phyloP scores from a whole-genome alignment of 1,140 invertebrate genomes.

The Drosophila gunungcola region DNA sequence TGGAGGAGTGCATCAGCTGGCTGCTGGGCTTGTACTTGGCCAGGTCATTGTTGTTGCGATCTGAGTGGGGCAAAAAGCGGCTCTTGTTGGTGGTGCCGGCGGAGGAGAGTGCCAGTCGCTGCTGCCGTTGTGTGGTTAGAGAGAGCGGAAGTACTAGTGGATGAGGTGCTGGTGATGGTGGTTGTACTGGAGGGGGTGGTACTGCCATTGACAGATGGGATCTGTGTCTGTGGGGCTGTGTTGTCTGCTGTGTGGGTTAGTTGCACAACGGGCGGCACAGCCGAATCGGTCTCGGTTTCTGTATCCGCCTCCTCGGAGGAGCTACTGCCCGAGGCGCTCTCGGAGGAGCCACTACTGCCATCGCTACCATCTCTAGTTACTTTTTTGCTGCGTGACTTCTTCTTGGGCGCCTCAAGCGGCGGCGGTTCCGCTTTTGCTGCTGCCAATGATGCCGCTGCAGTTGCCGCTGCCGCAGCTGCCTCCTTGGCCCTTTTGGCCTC shows the following conservation, averaged over 20 bases:
- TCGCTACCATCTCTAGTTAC: slow-evolving; percentile 80
- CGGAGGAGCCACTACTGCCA: slow-evolving; percentile 49
- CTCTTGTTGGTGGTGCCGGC: slow-evolving; percentile 54
- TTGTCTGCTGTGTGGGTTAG: slow-evolving; percentile 64
- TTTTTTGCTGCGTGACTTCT: slow-evolving; percentile 79
- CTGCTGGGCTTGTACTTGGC: slow-evolving; percentile 74
- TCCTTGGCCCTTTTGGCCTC: slow-evolving; percentile 37
- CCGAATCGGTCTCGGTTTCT: slow-evolving; percentile 43
- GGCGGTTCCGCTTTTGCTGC: slow-evolving; percentile 6
- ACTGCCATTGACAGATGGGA: slow-evolving; percentile 34
- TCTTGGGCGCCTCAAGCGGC: slow-evolving; percentile 62
- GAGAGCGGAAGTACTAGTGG: slow-evolving; percentile 54
- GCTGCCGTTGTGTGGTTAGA: slow-evolving; percentile 66
- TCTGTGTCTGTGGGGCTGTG: slow-evolving; percentile 31
- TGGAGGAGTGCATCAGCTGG: slow-evolving; percentile 77
- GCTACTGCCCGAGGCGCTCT: slow-evolving; percentile 70
- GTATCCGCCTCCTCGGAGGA: slow-evolving; percentile 71
- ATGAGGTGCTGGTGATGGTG: slow-evolving; percentile 40
- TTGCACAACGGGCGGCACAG: slow-evolving; percentile 51
- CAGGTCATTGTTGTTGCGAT: slow-evolving; percentile 79
- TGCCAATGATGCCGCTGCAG: slow-evolving; percentile 49
- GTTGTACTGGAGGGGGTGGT: slow-evolving; percentile 42
- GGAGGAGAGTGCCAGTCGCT: slow-evolving; percentile 42
- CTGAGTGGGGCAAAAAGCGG: slow-evolving; percentile 71
- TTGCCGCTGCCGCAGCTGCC: slow-evolving; percentile 58